phyloP scores from a whole-genome alignment of 2,113 vertebrate species.

The Nothocercus julius region DNA sequence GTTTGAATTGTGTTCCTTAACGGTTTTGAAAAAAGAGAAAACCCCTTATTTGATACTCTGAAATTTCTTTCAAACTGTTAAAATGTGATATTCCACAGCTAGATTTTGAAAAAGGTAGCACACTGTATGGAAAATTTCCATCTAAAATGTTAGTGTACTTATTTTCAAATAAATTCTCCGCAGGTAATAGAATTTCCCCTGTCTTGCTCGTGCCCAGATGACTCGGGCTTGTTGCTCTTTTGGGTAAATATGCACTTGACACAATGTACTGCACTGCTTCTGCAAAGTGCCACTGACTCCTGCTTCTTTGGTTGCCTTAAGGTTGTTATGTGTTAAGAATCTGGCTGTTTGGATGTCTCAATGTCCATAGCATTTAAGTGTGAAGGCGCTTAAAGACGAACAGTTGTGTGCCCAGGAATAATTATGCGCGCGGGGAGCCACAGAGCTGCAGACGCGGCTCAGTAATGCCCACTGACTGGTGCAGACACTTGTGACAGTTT shows the following conservation, averaged over 20 bases:
- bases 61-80: conserved; percentile 7
- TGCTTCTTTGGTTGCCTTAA: conserved; percentile 16
- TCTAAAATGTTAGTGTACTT: background rate
- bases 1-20: background rate
- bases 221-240: background rate
- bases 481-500: background rate
- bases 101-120: background rate
- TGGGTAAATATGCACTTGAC: background rate
- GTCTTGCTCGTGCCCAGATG: background rate
- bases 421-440: background rate
- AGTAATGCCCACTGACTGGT: conserved; percentile 39
- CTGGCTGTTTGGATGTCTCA: conserved; percentile 1
- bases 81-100: background rate
- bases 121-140: background rate
- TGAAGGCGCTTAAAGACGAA: conserved; percentile 17
- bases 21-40: background rate
- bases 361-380: conserved; percentile 20
- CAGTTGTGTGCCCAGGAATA: background rate
- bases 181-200: background rate
- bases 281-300: conserved; percentile 28
- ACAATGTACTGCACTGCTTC: background rate
- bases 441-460: conserved; percentile 7
- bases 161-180: background rate
- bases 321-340: conserved; percentile 15
- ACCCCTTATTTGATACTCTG: background rate